Conservation (phyloP, 2,113 vertebrate species). For the Piaya cayana region DNA sequence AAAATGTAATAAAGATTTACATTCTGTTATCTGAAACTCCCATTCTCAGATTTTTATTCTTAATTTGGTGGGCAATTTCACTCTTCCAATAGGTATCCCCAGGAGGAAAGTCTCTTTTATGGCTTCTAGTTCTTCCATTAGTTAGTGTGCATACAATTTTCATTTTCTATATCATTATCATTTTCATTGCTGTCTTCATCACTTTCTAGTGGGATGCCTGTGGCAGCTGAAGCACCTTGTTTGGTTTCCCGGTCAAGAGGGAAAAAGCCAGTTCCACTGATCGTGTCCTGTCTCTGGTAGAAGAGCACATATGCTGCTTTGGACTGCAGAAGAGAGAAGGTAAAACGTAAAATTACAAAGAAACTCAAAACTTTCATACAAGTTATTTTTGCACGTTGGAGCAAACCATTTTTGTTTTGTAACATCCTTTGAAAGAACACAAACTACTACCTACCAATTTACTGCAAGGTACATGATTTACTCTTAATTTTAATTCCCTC, state of each 20-base stretch:
- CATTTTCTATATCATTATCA: slow-evolving; percentile 84
- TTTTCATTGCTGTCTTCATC: slow-evolving; percentile 86
- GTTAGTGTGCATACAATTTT: slow-evolving; percentile 95
- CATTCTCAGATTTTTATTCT: slow-evolving; percentile 78
- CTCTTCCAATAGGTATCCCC: slow-evolving; percentile 70
- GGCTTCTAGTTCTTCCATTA: slow-evolving; percentile 88
- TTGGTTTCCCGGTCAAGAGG: slow-evolving; percentile 89
- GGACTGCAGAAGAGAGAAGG: slow-evolving; percentile 80
- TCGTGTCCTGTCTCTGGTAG: slow-evolving; percentile 95
- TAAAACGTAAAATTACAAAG: neutral
- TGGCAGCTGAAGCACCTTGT: slow-evolving; percentile 84
- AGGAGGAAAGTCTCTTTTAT: slow-evolving; percentile 80
- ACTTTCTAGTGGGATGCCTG: slow-evolving; percentile 81
- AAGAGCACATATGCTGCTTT: slow-evolving; percentile 98
- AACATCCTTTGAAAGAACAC: neutral
- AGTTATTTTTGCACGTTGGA: neutral
- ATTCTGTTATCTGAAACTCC: slow-evolving; percentile 83
- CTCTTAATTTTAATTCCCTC: neutral
- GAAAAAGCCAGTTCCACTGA: slow-evolving; percentile 96
- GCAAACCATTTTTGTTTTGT: neutral
- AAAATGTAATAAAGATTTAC: slow-evolving; percentile 83
- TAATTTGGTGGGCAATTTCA: slow-evolving; percentile 78
- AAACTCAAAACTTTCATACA: neutral
- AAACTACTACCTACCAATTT: neutral
- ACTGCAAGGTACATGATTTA: neutral